Percentiles rank a stretch among this genome's conserved stretches.
Conservation (phyloP, 2,888 invertebrate species). For the Acrobasis consociella region DNA sequence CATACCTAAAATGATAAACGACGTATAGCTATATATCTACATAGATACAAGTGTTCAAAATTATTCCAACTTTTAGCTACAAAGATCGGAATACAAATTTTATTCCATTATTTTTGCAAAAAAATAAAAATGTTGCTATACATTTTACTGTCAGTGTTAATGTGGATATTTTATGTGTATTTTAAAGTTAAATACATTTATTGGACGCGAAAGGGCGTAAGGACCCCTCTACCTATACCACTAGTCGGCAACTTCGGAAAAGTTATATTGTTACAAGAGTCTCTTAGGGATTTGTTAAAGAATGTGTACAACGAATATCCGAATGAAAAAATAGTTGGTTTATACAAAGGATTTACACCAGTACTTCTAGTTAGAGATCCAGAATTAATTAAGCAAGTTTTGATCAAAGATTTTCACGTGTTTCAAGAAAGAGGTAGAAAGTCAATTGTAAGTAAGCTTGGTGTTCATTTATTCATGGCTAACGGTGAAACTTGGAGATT, state of each 20-base stretch:
- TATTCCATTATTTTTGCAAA: no score
- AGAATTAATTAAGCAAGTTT: slow-evolving; percentile 41
- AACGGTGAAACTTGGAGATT: slow-evolving; percentile 51
- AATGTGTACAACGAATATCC: not conserved
- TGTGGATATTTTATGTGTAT: slow-evolving; percentile 23
- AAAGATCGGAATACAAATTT: no score
- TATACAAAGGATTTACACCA: slow-evolving; percentile 40
- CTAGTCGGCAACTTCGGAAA: slow-evolving; percentile 37
- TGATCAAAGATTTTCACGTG: slow-evolving; percentile 42
- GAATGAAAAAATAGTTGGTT: slow-evolving; percentile 43
- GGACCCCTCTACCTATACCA: slow-evolving; percentile 34
- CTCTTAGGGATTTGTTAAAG: not conserved
- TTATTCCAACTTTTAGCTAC: no score
- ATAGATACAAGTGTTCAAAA: no score
- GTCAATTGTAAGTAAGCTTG: slow-evolving; percentile 33
- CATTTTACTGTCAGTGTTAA: slow-evolving; percentile 15
- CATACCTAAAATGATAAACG: no score
- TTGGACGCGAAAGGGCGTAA: slow-evolving; percentile 36
- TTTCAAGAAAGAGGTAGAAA: slow-evolving; percentile 43
- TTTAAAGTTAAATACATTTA: slow-evolving; percentile 33
- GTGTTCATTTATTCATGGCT: slow-evolving; percentile 43
- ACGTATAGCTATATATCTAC: no score
- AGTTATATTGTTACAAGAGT: slow-evolving; percentile 26
- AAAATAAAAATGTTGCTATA: not conserved
- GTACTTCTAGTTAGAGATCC: slow-evolving; percentile 43